Base-by-base conservation (phyloP, 2,888 invertebrate species). In the Microplitis deprimator region DNA sequence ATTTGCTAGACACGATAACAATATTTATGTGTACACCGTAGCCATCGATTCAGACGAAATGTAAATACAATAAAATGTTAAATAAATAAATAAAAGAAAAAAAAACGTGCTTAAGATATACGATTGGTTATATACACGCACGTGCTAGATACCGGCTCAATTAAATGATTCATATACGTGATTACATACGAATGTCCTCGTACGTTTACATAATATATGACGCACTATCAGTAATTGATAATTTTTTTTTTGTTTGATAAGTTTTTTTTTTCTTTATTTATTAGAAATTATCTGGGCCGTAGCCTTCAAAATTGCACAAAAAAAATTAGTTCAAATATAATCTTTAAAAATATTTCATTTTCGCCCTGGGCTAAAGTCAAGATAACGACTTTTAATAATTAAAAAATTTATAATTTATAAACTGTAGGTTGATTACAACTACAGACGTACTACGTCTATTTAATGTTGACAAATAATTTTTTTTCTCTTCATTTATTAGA, bases 81-180 rank as follows among this genome's bases (percentile, higher is more conserved):
- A 16, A 71, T 70, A 50, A 65, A 62, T 68, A 59, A 41, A 20
- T 10, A 41, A 13, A 13, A 67, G n/a, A 10, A 8, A 39, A 40
- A 50, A 41, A 59, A 17, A 59, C 50, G 29, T 39, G 4, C 69
- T 65, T 29, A 62, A 64, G 59, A 38, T 38, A 67, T 61, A 61
- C 40, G 71, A 72, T 62, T 72, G 71, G 62, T 72, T n/a, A 16
- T 29, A 29, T n/a, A 72, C 71, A 72, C 62, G 40, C 62, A 72
- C 62, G 71, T 72, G 62, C 41, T 72, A 29, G 59, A 59, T n/a
- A 20, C 60, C 61, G 71, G 40, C 60, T 62, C 41, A 61, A 71
- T 71, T 61, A 71, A 71, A 60, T 71, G 61, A 71, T 61, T 71
- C 71, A 71, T 71, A 71, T 50, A 13, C 38, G 61, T 6, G 16